phyloP scores from a whole-genome alignment of 2,113 vertebrate genomes.

The Prochilodus magdalenae region DNA sequence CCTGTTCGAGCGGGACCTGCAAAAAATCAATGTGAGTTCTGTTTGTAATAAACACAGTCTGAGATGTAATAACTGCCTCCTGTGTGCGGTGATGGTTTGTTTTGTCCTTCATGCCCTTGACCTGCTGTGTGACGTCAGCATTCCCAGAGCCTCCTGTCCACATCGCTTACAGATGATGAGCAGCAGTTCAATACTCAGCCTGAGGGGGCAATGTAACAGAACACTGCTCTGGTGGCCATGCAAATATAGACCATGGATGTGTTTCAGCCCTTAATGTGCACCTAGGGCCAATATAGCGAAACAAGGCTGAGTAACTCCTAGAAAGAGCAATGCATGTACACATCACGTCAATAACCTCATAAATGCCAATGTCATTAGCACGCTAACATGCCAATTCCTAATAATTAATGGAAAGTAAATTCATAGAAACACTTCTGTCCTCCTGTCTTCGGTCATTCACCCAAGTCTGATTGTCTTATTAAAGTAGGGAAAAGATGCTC shows the following conservation, averaged over 20 bases:
- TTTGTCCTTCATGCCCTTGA: slow-evolving; percentile 22
- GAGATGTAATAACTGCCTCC: slow-evolving; percentile 8
- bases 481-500: too few relatives aligned
- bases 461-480: too few relatives aligned
- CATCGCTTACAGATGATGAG: not conserved
- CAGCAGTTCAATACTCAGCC: slow-evolving; percentile 26
- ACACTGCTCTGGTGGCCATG: slow-evolving; percentile 1
- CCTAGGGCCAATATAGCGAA: not conserved
- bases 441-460: too few relatives aligned
- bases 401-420: too few relatives aligned
- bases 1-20: not conserved
- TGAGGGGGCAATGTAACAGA: slow-evolving; percentile 34
- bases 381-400: too few relatives aligned
- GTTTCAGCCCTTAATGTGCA: not conserved
- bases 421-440: too few relatives aligned
- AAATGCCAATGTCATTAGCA: not conserved
- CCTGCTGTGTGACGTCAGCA: not conserved
- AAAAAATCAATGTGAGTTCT: slow-evolving; percentile 35
- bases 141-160: not conserved
- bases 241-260: not conserved
- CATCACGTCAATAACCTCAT: not conserved
- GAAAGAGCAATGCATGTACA: too few relatives aligned
- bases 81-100: not conserved
- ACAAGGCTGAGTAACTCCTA: too few relatives aligned
- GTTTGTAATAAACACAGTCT: slow-evolving; percentile 24